phyloP scores from a whole-genome alignment of 2,797 vertebrate genomes.

The Netta rufina region DNA sequence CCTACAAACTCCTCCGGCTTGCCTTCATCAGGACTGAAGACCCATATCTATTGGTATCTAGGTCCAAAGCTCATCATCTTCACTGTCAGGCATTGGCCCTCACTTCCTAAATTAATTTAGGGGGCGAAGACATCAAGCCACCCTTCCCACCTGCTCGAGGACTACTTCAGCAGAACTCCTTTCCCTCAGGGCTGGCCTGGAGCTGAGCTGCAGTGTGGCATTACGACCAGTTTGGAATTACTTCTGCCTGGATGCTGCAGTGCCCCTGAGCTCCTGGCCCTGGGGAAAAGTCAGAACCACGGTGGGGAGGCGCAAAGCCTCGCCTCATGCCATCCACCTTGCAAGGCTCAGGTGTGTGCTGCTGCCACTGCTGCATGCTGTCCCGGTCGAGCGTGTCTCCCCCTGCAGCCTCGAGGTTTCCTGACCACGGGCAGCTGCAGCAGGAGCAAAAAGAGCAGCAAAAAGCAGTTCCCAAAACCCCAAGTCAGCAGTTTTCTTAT shows the following conservation, averaged over 20 bases:
- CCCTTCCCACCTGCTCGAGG: background rate
- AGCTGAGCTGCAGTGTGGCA: background rate
- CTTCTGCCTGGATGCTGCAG: background rate
- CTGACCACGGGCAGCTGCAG: background rate
- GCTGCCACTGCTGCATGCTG: too few species aligned
- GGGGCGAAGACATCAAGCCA: too few species aligned
- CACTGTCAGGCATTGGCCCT: background rate
- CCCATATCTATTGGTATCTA: background rate
- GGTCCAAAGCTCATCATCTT: background rate
- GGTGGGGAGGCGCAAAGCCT: too few species aligned
- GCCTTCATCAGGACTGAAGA: background rate
- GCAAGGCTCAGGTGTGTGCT: too few species aligned
- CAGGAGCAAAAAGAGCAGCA: background rate
- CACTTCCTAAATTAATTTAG: background rate
- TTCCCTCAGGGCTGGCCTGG: background rate
- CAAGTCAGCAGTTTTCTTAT: slow-evolving; percentile 46
- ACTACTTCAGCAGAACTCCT: background rate
- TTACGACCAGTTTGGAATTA: background rate
- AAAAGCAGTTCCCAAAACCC: background rate
- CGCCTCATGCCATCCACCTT: too few species aligned
- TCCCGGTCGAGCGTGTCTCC: background rate
- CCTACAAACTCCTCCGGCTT: background rate
- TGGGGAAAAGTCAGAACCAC: too few species aligned
- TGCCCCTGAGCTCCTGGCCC: background rate
- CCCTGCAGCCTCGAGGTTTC: background rate